Base-by-base conservation (phyloP, 2,888 invertebrate genomes). In the Campoplex nolae region DNA sequence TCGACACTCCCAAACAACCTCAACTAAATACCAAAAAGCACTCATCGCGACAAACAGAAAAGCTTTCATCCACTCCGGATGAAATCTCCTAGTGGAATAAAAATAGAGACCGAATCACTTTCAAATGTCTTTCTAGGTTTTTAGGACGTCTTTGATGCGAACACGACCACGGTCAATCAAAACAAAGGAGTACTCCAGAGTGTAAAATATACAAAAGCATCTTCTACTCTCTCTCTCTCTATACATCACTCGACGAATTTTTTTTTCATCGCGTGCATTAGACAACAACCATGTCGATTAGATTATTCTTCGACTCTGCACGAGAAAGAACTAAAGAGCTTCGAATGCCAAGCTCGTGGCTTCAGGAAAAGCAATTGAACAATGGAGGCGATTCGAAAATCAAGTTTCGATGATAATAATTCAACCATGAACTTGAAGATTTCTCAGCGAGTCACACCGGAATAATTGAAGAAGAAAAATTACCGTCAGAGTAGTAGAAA, bases 11-110 rank as follows among this genome's bases (percentile, higher is more conserved):
- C 23, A 16, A 38, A 38, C 38, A 38, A 38, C 16, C 7, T n/a
- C 28, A 35, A 18, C 6, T 13, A n/a, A 56, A 73, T 54, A 11
- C 6, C 73, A 38, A 35, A 56, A 73, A 73, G 38, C 74, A 48
- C 42, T 71, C 51, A 32, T 67, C 67, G 1, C 18, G 9, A 23
- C 48, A 77, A 67, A 45, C 32, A 45, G 48, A 76, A 77, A 83
- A 74, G 86, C 86, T 86, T 86, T 86, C 38, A 86, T 38, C 56
- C 51, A 79, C 86, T 83, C 58, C 0, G 68, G 28, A 71, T 65
- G 35, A 42, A 75, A 65, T 38, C 38, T 38, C 13, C 4, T 35
- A 23, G 23, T n/a, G 9, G 6, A 45, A 28, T 35, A 32, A 38
- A 28, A 68, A 48, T 23, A 18, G n/a, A 32, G 42, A 54, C 6